Base-by-base conservation (phyloP, 2,113 vertebrate species). In the Saguinus midas region DNA sequence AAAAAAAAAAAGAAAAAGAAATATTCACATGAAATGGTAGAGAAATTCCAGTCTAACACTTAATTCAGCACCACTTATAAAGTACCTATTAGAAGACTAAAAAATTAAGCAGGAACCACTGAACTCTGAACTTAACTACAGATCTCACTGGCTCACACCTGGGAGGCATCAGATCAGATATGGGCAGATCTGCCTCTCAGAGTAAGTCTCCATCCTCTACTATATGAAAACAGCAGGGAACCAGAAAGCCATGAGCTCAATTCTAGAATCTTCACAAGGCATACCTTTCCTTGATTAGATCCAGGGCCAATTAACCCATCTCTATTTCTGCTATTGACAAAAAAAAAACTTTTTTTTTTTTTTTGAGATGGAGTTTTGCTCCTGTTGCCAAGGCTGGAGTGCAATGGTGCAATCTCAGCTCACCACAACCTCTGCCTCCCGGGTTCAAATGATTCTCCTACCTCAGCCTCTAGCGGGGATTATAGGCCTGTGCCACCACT, bases 71-170 rank as follows among this genome's bases (percentile, higher is more conserved):
- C 90, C 35, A 73, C 21, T 84, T 88, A 91, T 12, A 52, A 12
- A 13, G 9, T 12, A 35, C n/a, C 57, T 72, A 45, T n/a, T 35
- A 85, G 17, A 97, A 14, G 50, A 70, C 58, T 94, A 1, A 70
- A 87, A 94, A 90, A 37, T 37, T 32, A 90, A 64, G 91, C 57
- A 91, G 73, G 50, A 84, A 86, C 58, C 25, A 75, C 27, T 68
- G 86, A 95, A 76, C 25, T 50, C 93, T 83, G 61, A 96, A 94
- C 88, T 68, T 79, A 78, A 87, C 52, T 73, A 93, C 27, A 95
- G 52, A 72, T 76, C 73, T 96, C 86, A 64, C 66, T 68, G 27
- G 83, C 82, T 82, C 78, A 57, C 1, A 64, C 78, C 11, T 79
- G 75, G 61, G 40, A 95, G 83, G 70, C 43, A 93, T 61, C 29